A percentile compares a stretch with the other conserved stretches of the same genome.
These are phyloP conservation scores for Clepsis dumicolana DNA, from an alignment of 2,888 invertebrate species.

Conservation along the genomic window DNA sequence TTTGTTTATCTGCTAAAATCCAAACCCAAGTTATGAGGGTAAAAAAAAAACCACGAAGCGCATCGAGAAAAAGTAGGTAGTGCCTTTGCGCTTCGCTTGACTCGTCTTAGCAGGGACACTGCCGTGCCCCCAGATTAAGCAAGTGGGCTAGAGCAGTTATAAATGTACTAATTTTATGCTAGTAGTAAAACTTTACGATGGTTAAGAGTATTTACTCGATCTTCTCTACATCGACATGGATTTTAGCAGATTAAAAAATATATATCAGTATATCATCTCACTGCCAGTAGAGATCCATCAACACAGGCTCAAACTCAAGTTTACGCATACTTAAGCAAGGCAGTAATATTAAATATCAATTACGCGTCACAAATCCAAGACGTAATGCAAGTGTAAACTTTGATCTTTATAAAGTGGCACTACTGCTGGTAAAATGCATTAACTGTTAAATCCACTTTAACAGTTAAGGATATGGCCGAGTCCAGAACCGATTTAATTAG, in stretches of 20 bases:
- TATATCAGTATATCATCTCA: too few species aligned
- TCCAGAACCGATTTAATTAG: conserved; percentile 57
- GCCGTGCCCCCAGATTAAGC: too few species aligned
- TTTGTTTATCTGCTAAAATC: too few species aligned
- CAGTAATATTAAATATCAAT: conserved; percentile 33
- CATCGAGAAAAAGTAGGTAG: too few species aligned
- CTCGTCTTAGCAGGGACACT: too few species aligned
- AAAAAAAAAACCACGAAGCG: too few species aligned
- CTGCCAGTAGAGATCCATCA: conserved; percentile 29
- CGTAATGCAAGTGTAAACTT: conserved; percentile 36
- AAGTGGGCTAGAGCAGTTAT: background rate
- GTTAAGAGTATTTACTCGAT: conserved; percentile 17
- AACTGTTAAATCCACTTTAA: conserved; percentile 60
- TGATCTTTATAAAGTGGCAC: conserved; percentile 38
- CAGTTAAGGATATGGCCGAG: conserved; percentile 57
- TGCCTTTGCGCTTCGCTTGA: too few species aligned
- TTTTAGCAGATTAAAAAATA: conserved; percentile 47
- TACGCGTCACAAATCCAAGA: conserved; percentile 19
- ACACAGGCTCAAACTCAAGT: conserved; percentile 6
- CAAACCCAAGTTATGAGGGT: too few species aligned
- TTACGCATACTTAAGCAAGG: background rate
- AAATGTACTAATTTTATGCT: background rate
- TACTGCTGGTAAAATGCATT: conserved; percentile 53
- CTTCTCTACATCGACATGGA: conserved; percentile 9
- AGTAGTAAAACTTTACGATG: conserved; percentile 1